Evolutionary conservation across 1,140 invertebrate species (phyloP).

Genomic region (Bombus picipes): DNA sequence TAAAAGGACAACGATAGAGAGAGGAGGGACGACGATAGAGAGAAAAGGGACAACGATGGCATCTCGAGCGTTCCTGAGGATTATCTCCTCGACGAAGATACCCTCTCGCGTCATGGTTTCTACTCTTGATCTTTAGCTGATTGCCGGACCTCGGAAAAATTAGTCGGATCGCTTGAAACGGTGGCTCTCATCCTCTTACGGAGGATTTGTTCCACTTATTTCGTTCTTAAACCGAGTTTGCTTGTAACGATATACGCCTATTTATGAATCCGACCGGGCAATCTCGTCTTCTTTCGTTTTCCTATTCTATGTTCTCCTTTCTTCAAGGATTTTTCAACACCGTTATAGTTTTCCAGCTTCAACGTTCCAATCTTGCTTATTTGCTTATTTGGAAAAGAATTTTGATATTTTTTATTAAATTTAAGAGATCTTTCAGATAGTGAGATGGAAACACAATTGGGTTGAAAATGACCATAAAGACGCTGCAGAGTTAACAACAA

Average conservation of each 20-base stretch:
- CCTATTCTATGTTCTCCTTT: no score
- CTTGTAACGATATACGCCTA: constrained; percentile 12
- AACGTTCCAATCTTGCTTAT: no score
- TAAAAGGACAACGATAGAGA: no score
- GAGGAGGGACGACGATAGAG: neutral
- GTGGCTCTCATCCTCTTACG: constrained; percentile 57
- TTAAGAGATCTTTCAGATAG: neutral
- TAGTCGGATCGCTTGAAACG: constrained; percentile 63
- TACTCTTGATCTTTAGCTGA: constrained; percentile 40
- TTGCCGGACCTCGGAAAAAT: constrained; percentile 52
- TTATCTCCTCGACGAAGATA: constrained; percentile 56
- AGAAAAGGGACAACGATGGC: constrained; percentile 41
- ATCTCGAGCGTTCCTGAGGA: constrained; percentile 59
- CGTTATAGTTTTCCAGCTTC: no score
- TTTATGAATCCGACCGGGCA: neutral
- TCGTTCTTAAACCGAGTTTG: neutral
- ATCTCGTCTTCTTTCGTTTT: neutral
- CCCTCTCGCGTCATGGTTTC: constrained; percentile 36
- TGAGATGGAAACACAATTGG: no score
- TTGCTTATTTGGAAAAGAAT: no score
- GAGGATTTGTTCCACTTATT: constrained; percentile 35
- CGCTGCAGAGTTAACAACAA: no score
- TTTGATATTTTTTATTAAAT: neutral
- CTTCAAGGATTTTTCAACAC: neutral
- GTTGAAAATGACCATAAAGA: no score